Percentiles rank a stretch among this genome's conserved stretches.
These are phyloP conservation scores for Eledona agricola DNA, from an alignment of 2,888 invertebrate species.

Conservation along the genomic window DNA sequence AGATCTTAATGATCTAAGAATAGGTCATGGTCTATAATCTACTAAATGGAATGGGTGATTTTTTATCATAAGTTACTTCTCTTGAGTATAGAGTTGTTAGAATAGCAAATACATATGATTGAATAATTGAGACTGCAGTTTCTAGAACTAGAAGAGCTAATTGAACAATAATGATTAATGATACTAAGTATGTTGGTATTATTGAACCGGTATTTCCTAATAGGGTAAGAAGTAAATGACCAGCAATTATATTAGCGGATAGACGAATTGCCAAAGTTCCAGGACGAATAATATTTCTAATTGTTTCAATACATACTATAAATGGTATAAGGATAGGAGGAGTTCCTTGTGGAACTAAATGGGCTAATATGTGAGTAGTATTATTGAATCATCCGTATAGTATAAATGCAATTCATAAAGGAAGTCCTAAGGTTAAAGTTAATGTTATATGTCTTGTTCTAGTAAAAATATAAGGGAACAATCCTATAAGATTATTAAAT, in stretches of 20 bases:
- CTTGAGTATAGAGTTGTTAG: slow-evolving; percentile 73
- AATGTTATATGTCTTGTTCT: slow-evolving; percentile 71
- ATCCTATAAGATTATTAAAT: slow-evolving; percentile 74
- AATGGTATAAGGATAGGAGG: slow-evolving; percentile 73
- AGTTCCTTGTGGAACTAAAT: slow-evolving; percentile 75
- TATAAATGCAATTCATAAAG: slow-evolving; percentile 73
- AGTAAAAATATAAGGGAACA: slow-evolving; percentile 78
- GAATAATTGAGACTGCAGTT: slow-evolving; percentile 71
- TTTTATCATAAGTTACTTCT: slow-evolving; percentile 68
- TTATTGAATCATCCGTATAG: slow-evolving; percentile 72
- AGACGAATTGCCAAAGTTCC: slow-evolving; percentile 71
- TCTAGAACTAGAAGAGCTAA: slow-evolving; percentile 63
- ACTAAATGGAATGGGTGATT: slow-evolving; percentile 73
- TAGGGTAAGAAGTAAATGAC: slow-evolving; percentile 68
- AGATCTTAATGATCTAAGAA: slow-evolving; percentile 68
- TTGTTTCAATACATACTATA: slow-evolving; percentile 79
- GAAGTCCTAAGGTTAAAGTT: slow-evolving; percentile 68
- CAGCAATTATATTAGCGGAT: slow-evolving; percentile 70
- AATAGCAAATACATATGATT: slow-evolving; percentile 73
- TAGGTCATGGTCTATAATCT: slow-evolving; percentile 73
- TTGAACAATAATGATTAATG: slow-evolving; percentile 48
- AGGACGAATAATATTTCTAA: slow-evolving; percentile 77
- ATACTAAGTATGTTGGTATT: slow-evolving; percentile 43
- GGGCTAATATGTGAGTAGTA: slow-evolving; percentile 71
- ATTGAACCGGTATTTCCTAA: slow-evolving; percentile 63